Conservation (phyloP, 2,113 vertebrate genomes). For the Helogale parvula region DNA sequence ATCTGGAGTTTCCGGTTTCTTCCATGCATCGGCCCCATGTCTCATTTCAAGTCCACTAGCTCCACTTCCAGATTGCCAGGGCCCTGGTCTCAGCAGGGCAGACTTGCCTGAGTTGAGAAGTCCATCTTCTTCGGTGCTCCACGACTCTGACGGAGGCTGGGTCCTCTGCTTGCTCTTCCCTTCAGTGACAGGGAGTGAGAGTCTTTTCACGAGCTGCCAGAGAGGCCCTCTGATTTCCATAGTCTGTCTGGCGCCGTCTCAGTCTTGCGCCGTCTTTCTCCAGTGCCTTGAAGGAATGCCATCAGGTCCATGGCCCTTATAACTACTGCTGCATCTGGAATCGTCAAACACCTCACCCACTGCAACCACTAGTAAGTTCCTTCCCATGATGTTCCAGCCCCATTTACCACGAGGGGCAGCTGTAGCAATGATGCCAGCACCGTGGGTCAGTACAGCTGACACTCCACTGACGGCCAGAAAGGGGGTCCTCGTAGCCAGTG, state of each 20-base stretch:
- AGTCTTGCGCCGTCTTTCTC: neutral
- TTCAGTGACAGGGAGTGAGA: neutral
- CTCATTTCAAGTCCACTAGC: neutral
- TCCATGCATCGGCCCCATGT: too few relatives aligned
- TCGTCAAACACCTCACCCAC: neutral
- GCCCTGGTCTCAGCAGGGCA: neutral
- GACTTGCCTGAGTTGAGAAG: neutral
- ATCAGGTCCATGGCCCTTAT: neutral
- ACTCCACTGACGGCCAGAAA: neutral
- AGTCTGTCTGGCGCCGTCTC: neutral
- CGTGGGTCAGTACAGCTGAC: fast-evolving
- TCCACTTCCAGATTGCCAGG: neutral
- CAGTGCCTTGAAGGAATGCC: neutral
- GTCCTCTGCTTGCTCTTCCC: neutral
- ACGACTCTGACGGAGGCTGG: neutral
- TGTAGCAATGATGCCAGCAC: neutral
- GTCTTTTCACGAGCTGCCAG: neutral
- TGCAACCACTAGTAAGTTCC: neutral
- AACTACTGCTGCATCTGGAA: too few relatives aligned
- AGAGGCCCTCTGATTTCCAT: neutral
- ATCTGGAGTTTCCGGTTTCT: neutral
- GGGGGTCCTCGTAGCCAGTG: neutral
- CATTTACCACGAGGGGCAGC: neutral
- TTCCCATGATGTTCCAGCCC: neutral
- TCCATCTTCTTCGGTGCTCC: neutral